Evolutionary conservation across 2,797 vertebrate genomes (phyloP), one percentile per base, ranked within the genome.

Genomic region (Epinephelus awoara): DNA sequence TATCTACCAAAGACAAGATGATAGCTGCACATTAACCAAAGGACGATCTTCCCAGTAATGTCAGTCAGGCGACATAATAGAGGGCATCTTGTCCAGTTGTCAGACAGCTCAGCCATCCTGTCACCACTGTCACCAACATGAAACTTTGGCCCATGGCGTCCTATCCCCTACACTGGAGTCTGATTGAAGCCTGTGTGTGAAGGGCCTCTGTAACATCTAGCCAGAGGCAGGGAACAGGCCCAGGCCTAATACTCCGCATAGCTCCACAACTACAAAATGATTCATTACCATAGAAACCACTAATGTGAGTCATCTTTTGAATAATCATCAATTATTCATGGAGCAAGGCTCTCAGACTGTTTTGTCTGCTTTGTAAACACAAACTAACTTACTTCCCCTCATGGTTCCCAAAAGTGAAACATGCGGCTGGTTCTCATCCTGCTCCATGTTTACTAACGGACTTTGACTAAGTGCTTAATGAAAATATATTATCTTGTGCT

Each of bases 291-390:
- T 82, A 80, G 92, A 84, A 94, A 94, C 92, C 76, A 65, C 88
- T 85, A 91, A 94, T 93, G 88, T 89, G 87, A 95, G 90, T 93
- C 87, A 89, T 93, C 85, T 90, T 95, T 93, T 89, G 84, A 94
- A 95, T 93, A 89, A 94, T 92, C 87, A 93, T 89, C 85, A 61
- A 78, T 94, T 95, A 93, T 94, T 94, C 86, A 94, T 69, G 72
- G 77, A 63, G 51, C 70, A 68, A 62, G 87, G 79, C 47, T 86
- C 79, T 89, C 17, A 82, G 90, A 94, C 88, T 92, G 94, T 93
- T 95, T 93, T 89, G 75, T 69, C 80, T 59, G 80, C 83, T 89
- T 87, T 88, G 87, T 92, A 92, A 94, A 93, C 85, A 92, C 74
- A 88, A 91, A 90, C 82, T 67, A 85, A 91, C 80, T 91, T 75